These are phyloP conservation scores for Crotophaga sulcirostris DNA, from an alignment of 2,113 vertebrate species.

Conservation along the genomic window DNA sequence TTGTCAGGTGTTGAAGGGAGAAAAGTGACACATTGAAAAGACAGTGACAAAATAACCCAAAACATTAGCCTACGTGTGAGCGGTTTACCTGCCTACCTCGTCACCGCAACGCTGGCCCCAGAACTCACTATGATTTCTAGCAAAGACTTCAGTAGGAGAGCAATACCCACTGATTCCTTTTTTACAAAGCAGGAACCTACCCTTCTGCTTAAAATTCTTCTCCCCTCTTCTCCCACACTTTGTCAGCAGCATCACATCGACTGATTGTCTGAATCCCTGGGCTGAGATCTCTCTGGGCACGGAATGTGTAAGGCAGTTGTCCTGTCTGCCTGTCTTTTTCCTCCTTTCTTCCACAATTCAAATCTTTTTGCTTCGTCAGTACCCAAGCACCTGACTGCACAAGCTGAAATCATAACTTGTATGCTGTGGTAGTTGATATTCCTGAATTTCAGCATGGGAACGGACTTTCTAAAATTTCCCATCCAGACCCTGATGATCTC, in stretches of 20 bases:
- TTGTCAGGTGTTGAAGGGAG: constrained; percentile 37
- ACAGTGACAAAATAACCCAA: constrained; percentile 40
- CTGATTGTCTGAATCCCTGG: not conserved
- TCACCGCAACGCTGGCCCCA: not conserved
- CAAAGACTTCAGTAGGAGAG: not conserved
- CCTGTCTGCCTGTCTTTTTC: not conserved
- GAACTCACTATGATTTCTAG: not conserved
- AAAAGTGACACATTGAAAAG: constrained; percentile 46
- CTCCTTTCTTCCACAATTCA: not conserved
- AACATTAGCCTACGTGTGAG: not conserved
- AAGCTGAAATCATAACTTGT: not conserved
- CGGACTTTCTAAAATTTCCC: not conserved
- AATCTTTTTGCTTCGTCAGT: not conserved
- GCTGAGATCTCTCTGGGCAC: not conserved
- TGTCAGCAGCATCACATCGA: not conserved
- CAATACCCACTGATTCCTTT: not conserved
- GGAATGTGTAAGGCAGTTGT: not conserved
- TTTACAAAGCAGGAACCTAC: not conserved
- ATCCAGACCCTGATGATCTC: not conserved
- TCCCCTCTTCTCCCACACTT: not conserved
- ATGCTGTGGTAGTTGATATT: not conserved
- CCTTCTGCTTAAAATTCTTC: not conserved
- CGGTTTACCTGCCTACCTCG: constrained; percentile 17
- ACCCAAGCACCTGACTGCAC: not conserved
- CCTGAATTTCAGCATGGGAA: not conserved